Percentiles rank a stretch among this genome's conserved stretches.
Conservation (phyloP, 1,140 invertebrate genomes). For the Oppia nitens region DNA sequence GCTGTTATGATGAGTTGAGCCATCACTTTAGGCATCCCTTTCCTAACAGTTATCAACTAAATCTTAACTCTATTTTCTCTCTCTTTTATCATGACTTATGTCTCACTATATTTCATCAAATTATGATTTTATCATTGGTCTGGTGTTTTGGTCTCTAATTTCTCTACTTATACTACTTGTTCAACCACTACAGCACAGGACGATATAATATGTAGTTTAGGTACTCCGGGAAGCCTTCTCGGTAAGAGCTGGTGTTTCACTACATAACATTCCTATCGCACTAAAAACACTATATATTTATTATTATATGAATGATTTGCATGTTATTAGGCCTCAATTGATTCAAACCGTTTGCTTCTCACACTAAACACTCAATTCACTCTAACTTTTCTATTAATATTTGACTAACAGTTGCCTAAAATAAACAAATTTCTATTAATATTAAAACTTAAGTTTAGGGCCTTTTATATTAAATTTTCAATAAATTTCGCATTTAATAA, state of each 20-base stretch:
- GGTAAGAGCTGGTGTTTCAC: background rate
- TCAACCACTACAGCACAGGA: background rate
- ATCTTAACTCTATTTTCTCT: conserved; percentile 5
- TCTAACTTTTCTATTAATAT: too few species aligned
- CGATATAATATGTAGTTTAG: conserved; percentile 9
- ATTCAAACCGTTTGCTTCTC: too few species aligned
- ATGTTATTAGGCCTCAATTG: background rate
- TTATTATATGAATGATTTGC: background rate
- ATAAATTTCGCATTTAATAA: too few species aligned
- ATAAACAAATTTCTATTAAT: too few species aligned
- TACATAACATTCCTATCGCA: too few species aligned
- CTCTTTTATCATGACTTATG: background rate
- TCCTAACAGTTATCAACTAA: background rate
- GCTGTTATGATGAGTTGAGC: background rate
- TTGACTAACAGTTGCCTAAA: too few species aligned
- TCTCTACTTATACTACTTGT: background rate
- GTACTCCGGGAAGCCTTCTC: conserved; percentile 9
- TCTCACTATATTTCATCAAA: too few species aligned
- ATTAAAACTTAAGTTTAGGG: too few species aligned
- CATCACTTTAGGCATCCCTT: background rate
- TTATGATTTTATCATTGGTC: too few species aligned
- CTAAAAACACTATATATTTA: too few species aligned
- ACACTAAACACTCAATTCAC: too few species aligned
- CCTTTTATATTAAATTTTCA: too few species aligned
- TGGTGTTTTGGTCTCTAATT: background rate